Evolutionary conservation across 1,140 invertebrate species (phyloP).

Genomic region (Drosophila miranda): DNA sequence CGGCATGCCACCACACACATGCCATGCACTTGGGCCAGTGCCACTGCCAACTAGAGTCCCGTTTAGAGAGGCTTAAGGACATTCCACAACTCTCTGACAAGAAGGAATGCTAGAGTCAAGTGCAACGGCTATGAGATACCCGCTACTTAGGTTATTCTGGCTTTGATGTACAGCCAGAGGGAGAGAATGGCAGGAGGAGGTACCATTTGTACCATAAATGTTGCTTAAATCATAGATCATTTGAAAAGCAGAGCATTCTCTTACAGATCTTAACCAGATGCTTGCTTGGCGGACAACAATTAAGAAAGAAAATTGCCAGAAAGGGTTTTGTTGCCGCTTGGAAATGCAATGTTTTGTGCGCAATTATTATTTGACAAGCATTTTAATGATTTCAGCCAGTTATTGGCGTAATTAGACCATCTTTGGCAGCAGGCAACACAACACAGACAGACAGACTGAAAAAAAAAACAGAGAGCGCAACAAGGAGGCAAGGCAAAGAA

Average conservation of each 20-base stretch:
- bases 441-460: background rate
- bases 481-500: conserved; percentile 9
- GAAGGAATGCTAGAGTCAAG: too few relatives aligned
- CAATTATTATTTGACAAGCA: conserved; percentile 77
- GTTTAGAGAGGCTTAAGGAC: conserved; percentile 1
- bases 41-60: conserved; percentile 29
- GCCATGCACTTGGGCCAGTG: conserved; percentile 42
- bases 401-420: conserved; percentile 70
- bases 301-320: conserved; percentile 28
- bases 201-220: background rate
- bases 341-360: conserved; percentile 50
- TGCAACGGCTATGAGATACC: too few relatives aligned
- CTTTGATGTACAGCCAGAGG: too few relatives aligned
- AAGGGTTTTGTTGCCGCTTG: conserved; percentile 4
- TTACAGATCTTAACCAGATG: background rate
- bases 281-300: conserved; percentile 13
- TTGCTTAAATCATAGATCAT: too few relatives aligned
- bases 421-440: conserved; percentile 34
- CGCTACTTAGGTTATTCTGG: too few relatives aligned
- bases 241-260: too few relatives aligned
- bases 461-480: background rate
- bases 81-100: too few relatives aligned
- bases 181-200: background rate
- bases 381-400: conserved; percentile 72
- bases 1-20: conserved; percentile 63